These are phyloP conservation scores for Takifugu rubripes DNA, from an alignment of 2,797 vertebrate species.

Conservation along the genomic window DNA sequence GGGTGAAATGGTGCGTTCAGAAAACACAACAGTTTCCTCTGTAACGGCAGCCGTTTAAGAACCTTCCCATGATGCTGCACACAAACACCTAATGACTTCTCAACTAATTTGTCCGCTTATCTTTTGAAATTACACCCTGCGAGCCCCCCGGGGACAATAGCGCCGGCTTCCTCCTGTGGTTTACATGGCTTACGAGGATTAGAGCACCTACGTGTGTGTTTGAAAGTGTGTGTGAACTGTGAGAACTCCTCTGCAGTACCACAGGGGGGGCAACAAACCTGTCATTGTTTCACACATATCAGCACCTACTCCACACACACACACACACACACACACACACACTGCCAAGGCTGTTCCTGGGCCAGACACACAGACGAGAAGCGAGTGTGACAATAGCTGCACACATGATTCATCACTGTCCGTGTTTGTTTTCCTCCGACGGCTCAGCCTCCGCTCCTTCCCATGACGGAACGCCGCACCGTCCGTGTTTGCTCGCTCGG, in stretches of 20 bases:
- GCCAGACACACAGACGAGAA: slow-evolving; percentile 38
- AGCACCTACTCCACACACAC: slow-evolving; percentile 33
- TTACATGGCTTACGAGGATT: slow-evolving; percentile 35
- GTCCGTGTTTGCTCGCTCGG: slow-evolving; percentile 32
- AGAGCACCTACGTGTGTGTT: slow-evolving; percentile 13
- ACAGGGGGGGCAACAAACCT: slow-evolving; percentile 50
- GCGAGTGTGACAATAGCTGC: slow-evolving; percentile 34
- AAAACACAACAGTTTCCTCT: slow-evolving; percentile 16
- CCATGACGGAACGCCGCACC: slow-evolving; percentile 54
- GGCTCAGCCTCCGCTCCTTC: slow-evolving; percentile 35
- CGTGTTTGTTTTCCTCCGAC: slow-evolving; percentile 21
- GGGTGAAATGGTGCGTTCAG: slow-evolving; percentile 33
- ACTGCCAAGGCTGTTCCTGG: slow-evolving; percentile 40
- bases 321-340: slow-evolving; percentile 20
- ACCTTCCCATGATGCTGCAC: slow-evolving; percentile 29
- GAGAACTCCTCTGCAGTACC: slow-evolving; percentile 30
- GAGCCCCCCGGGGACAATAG: slow-evolving; percentile 36
- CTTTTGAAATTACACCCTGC: slow-evolving; percentile 50
- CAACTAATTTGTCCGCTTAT: slow-evolving; percentile 56
- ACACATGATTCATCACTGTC: slow-evolving; percentile 27
- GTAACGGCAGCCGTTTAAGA: slow-evolving; percentile 12
- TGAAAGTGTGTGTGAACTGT: slow-evolving; percentile 12
- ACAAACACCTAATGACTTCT: slow-evolving; percentile 47
- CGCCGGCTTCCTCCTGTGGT: slow-evolving; percentile 45
- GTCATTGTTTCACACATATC: slow-evolving; percentile 58